Evolutionary conservation across 1,140 invertebrate species (phyloP), one percentile per base, ranked within the genome.

Genomic region (Aphelenchoides besseyi): DNA sequence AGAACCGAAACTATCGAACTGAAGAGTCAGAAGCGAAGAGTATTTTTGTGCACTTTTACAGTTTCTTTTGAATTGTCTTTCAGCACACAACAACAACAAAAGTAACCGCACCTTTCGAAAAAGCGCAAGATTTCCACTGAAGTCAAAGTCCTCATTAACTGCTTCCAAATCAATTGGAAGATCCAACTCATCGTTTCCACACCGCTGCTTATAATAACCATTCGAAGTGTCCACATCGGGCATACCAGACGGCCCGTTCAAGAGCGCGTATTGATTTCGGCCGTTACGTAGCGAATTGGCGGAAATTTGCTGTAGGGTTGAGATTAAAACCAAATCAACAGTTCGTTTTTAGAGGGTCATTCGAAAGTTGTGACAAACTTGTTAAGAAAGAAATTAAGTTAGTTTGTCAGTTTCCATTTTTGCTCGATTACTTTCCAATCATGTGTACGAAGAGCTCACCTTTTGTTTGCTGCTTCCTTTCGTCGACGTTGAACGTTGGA

Each of bases 101-200:
- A 59, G 26, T 23, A 33, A 8, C 55, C 23, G 41, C 5, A 59
- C 72, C 57, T 83, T 83, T 32, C 74, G 70, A 36, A 82, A 85
- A n/a, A 83, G 61, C 12, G 76, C 67, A 28, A 83, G 48, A 71
- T 83, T 82, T 8, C 53, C 70, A 23, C 18, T 57, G 62, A 85
- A 82, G 48, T 82, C 83, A 69, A 84, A 82, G 62, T 82, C 80
- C 2, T 55, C 29, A 23, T 79, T 63, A 3, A 84, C 33, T 53
- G 41, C 62, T 18, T 81, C 72, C 32, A 70, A 74, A 64, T 82
- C 81, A 23, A 82, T 70, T 3, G 82, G 80, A 26, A 73, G 64
- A 12, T 37, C 69, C 33, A 78, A 61, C 30, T 55, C 66, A n/a
- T 30, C 33, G 23, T 67, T 72, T 33, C 63, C 62, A 28, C 63